Conservation (phyloP, 2,888 invertebrate genomes). For the Zelleria hepariella region DNA sequence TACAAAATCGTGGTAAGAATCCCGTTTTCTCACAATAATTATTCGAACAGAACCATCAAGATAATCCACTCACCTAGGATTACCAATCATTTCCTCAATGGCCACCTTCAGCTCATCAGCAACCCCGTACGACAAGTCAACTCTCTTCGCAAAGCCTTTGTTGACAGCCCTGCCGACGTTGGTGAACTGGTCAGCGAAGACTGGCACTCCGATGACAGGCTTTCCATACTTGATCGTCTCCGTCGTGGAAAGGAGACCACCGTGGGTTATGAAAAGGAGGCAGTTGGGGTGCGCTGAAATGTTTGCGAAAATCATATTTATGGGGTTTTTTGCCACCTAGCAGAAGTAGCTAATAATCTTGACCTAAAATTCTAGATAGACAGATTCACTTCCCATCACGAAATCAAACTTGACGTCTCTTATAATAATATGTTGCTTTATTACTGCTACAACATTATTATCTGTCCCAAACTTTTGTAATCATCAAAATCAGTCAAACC, state of each 20-base stretch:
- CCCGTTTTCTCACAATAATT: too few relatives aligned
- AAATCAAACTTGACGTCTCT: too few relatives aligned
- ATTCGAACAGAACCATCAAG: neutral
- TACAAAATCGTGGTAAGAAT: too few relatives aligned
- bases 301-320: neutral
- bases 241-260: slow-evolving; percentile 47
- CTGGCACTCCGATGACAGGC: slow-evolving; percentile 47
- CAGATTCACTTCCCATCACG: too few relatives aligned
- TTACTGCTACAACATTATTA: too few relatives aligned
- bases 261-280: slow-evolving; percentile 46
- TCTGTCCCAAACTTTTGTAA: too few relatives aligned
- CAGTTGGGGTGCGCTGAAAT: slow-evolving; percentile 38
- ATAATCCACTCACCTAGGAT: slow-evolving; percentile 18
- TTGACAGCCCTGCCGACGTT: slow-evolving; percentile 15
- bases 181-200: slow-evolving; percentile 38
- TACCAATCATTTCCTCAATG: slow-evolving; percentile 19
- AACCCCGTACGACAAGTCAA: slow-evolving; percentile 21
- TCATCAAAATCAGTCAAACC: too few relatives aligned
- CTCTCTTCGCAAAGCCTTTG: slow-evolving; percentile 20
- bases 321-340: neutral
- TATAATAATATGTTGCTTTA: too few relatives aligned
- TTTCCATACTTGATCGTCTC: slow-evolving; percentile 48
- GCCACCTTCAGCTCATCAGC: slow-evolving; percentile 17
- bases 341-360: too few relatives aligned
- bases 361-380: too few relatives aligned